These are phyloP conservation scores for Lapara coniferarum DNA, from an alignment of 2,888 invertebrate genomes.

Conservation along the genomic window DNA sequence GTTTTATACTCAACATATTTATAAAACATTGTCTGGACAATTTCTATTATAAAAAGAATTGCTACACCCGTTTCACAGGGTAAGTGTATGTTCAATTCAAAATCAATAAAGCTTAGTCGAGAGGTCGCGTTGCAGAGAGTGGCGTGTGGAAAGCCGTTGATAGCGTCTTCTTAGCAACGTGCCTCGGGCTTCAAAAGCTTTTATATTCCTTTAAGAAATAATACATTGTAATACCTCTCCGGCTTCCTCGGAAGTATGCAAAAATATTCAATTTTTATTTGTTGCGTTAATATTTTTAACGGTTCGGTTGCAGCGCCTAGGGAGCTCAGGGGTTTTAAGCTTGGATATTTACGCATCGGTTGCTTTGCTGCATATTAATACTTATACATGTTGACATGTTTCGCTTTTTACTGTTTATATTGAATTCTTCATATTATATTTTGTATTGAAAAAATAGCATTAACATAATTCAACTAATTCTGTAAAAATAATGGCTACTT, in stretches of 20 bases:
- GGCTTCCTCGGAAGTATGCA: slow-evolving; percentile 66
- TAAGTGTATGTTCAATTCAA: slow-evolving; percentile 39
- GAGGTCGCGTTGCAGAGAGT: slow-evolving; percentile 52
- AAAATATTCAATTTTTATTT: slow-evolving; percentile 80
- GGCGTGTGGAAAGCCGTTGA: slow-evolving; percentile 59
- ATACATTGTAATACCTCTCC: slow-evolving; percentile 73
- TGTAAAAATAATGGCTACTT: too few relatives aligned
- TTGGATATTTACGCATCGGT: slow-evolving; percentile 71
- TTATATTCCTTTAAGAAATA: slow-evolving; percentile 78
- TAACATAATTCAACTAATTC: too few relatives aligned
- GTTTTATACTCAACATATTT: too few relatives aligned
- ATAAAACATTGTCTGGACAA: background rate
- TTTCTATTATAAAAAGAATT: background rate
- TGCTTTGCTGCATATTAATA: slow-evolving; percentile 56
- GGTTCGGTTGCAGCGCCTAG: slow-evolving; percentile 53
- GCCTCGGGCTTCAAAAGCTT: slow-evolving; percentile 80
- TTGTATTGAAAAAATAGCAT: too few relatives aligned
- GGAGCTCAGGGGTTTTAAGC: slow-evolving; percentile 65
- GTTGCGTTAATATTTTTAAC: slow-evolving; percentile 67
- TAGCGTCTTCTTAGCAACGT: slow-evolving; percentile 67
- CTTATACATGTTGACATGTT: slow-evolving; percentile 62
- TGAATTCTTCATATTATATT: background rate
- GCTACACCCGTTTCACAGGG: slow-evolving; percentile 3
- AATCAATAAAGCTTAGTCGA: slow-evolving; percentile 73
- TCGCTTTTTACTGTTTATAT: slow-evolving; percentile 32